Conservation (phyloP, 2,113 vertebrate genomes). For the Crotalus tigris region DNA sequence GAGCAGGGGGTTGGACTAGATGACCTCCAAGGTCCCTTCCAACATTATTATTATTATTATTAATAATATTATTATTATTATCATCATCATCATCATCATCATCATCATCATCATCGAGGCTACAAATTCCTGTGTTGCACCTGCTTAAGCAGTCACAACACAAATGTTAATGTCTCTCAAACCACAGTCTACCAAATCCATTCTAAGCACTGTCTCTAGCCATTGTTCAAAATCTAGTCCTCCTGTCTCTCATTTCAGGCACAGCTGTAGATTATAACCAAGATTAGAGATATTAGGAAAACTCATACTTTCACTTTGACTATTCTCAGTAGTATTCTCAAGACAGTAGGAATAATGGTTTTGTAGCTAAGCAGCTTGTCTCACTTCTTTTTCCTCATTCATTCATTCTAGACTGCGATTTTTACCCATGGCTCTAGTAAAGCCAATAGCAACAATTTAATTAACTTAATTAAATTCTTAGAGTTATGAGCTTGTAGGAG, state of each 20-base stretch:
- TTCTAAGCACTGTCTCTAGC: neutral
- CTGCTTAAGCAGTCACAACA: neutral
- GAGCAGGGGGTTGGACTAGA: too few relatives aligned
- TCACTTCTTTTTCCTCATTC: neutral
- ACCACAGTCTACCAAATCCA: neutral
- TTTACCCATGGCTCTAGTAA: neutral
- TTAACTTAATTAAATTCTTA: neutral
- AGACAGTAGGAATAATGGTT: neutral
- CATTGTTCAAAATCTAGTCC: neutral
- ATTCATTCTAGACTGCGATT: neutral
- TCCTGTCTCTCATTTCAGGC: neutral
- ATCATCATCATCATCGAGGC: neutral
- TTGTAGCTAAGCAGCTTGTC: neutral
- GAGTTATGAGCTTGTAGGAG: neutral
- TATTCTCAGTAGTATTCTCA: neutral
- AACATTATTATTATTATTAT: too few relatives aligned
- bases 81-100: too few relatives aligned
- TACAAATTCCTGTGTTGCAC: neutral
- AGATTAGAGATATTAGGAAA: neutral
- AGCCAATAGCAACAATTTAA: neutral
- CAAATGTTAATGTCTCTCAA: neutral
- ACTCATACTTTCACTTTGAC: neutral
- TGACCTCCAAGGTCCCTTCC: too few relatives aligned
- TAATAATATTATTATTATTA: too few relatives aligned
- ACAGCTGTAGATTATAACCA: neutral